A percentile compares a stretch with the other conserved stretches of the same genome.
phyloP scores from a whole-genome alignment of 2,888 invertebrate genomes.

The Terebella lapidaria region DNA sequence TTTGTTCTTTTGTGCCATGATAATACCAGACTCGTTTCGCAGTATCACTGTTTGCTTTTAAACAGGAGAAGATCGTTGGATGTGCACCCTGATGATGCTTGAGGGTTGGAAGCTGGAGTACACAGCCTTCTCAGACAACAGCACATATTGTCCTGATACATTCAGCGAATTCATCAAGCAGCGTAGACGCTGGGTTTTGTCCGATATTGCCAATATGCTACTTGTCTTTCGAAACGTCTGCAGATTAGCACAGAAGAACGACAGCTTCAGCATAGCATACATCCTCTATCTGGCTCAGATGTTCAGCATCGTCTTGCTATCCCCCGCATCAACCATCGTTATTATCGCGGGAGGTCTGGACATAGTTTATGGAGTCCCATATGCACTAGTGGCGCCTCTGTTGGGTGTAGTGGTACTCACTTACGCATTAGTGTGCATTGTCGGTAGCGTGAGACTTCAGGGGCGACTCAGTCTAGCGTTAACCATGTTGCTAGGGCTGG shows the following conservation, averaged over 20 bases:
- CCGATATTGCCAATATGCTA: slow-evolving; percentile 30
- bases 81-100: slow-evolving; percentile 35
- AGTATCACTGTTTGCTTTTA: neutral
- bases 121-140: slow-evolving; percentile 27
- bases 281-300: slow-evolving; percentile 28
- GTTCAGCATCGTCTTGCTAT: slow-evolving; percentile 29
- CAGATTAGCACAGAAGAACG: slow-evolving; percentile 23
- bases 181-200: slow-evolving; percentile 31
- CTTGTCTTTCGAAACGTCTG: slow-evolving; percentile 27
- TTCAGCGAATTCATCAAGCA: slow-evolving; percentile 32
- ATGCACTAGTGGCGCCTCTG: neutral
- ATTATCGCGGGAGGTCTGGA: slow-evolving; percentile 32
- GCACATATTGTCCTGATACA: slow-evolving; percentile 31
- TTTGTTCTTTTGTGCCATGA: neutral
- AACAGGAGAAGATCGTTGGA: slow-evolving; percentile 34
- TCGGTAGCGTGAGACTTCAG: slow-evolving; percentile 15
- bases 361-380: slow-evolving; percentile 23
- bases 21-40: neutral
- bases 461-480: slow-evolving; percentile 1
- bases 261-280: slow-evolving; percentile 29
- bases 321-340: slow-evolving; percentile 30
- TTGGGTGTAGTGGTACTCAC: slow-evolving; percentile 2
- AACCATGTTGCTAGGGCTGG: slow-evolving; percentile 23
- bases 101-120: slow-evolving; percentile 31
- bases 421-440: neutral